Conservation (phyloP, 92 coral and sea anemone species). For the Porites rus region DNA sequence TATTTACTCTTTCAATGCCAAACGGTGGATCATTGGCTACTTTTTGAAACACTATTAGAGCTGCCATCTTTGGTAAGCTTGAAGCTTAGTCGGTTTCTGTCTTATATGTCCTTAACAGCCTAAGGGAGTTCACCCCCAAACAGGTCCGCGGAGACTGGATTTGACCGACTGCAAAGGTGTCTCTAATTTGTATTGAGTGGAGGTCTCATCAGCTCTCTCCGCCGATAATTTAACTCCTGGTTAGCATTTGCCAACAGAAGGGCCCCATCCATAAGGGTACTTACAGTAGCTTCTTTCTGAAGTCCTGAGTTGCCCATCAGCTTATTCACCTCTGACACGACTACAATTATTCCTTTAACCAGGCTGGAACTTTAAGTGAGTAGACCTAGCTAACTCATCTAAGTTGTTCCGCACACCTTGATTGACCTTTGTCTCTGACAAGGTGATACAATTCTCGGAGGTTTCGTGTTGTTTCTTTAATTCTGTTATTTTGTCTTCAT, state of each 20-base stretch:
- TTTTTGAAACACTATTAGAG: background rate
- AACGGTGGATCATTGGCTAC: no score
- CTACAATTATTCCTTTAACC: conserved; percentile 45
- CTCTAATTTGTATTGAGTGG: conserved; percentile 31
- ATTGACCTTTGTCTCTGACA: conserved; percentile 26
- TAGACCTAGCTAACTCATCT: conserved; percentile 13
- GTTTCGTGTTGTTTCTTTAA: background rate
- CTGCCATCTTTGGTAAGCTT: conserved; percentile 9
- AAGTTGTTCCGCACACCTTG: conserved; percentile 13
- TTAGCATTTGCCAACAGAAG: conserved; percentile 48
- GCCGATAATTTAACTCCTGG: conserved; percentile 19
- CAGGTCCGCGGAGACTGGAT: conserved; percentile 16
- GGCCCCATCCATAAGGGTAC: conserved; percentile 40
- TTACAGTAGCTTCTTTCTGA: conserved; percentile 4
- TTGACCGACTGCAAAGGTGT: conserved; percentile 31
- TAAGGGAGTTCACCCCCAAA: conserved; percentile 18
- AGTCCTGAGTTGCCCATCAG: conserved; percentile 20
- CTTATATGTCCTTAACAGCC: conserved; percentile 24
- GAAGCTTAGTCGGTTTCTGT: background rate
- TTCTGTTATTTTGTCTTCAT: conserved; percentile 38
- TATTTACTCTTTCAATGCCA: no score
- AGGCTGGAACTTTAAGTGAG: conserved; percentile 36
- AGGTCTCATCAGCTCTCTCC: conserved; percentile 26
- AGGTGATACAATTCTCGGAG: conserved; percentile 14
- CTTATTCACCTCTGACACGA: conserved; percentile 19